Base-by-base conservation (phyloP, 2,797 vertebrate genomes). In the Acanthurus tractus region DNA sequence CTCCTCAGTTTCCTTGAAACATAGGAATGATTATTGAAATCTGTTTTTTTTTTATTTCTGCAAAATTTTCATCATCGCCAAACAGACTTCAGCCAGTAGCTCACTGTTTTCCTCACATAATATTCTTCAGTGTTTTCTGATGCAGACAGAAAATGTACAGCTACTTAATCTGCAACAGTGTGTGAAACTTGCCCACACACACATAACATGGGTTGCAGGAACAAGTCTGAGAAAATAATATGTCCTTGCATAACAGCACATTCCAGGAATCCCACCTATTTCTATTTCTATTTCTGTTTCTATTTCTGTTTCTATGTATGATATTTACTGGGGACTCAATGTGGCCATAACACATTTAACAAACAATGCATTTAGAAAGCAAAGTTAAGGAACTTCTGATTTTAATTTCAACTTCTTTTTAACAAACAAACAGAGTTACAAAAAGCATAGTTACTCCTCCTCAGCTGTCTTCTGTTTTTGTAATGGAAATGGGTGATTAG, bases 171-270 rank as follows among this genome's bases (percentile, higher is more conserved):
- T 77, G 68, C 49, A 61, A 12, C 63, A 61, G 52, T 57, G 14
- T 62, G 36, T 44, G 63, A 36, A 48, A 46, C 52, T 38, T 78
- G 70, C 79, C 83, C 71, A 86, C 81, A 71, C 74, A 83, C 74
- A 82, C 52, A 34, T 34, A 56, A 29, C 17, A 80, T 89, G 79
- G 79, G 85, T 50, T 79, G 78, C 63, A 69, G 54, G 17, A 79
- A 73, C 65, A 70, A 68, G 70, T 68, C 68, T 78, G 64, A 63
- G 55, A 22, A 78, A 70, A 85, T 56, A 72, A 71, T 3, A 55
- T 70, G 68, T 70, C 62, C 48, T 48, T 64, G 42, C 40, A 70
- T 54, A 20, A 8, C 65, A 63, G 50, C 52, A 40, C 34, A 68
- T 77, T 76, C 17, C 25, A 65, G 55, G 49, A 20, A 25, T 63